A percentile compares a stretch with the other conserved stretches of the same genome.
phyloP scores from a whole-genome alignment of 2,797 vertebrate genomes.

The Hoplostethus mediterraneus region DNA sequence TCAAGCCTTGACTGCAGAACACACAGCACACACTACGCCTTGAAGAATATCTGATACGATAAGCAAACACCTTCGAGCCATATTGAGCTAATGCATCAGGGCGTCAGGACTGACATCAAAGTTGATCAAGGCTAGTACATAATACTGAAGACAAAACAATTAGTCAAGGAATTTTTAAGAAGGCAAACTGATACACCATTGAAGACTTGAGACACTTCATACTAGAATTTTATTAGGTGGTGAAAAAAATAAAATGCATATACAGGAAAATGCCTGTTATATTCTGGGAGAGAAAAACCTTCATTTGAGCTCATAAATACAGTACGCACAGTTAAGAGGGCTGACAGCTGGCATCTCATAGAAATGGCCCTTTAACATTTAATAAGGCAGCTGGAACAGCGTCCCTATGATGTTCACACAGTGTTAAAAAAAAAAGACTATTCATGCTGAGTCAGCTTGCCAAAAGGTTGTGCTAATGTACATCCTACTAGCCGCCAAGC shows the following conservation, averaged over 20 bases:
- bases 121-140: constrained; percentile 20
- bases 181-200: constrained; percentile 17
- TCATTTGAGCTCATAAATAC: constrained; percentile 37
- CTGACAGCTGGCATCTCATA: constrained; percentile 40
- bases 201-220: constrained; percentile 29
- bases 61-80: constrained; percentile 28
- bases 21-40: constrained; percentile 52
- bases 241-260: not conserved
- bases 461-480: constrained; percentile 48
- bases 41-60: constrained; percentile 56
- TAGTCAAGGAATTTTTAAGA: constrained; percentile 12
- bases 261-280: constrained; percentile 9
- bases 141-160: not conserved
- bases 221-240: not conserved
- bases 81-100: not conserved
- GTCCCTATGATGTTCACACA: constrained; percentile 52
- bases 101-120: constrained; percentile 21
- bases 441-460: constrained; percentile 55
- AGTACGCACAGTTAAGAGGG: constrained; percentile 14
- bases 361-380: constrained; percentile 47
- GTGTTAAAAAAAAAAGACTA: constrained; percentile 50
- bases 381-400: constrained; percentile 41
- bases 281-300: constrained; percentile 26
- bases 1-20: constrained; percentile 63
- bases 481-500: constrained; percentile 53